Base-by-base conservation (phyloP, 2,797 vertebrate species). In the Scarus forsteni region DNA sequence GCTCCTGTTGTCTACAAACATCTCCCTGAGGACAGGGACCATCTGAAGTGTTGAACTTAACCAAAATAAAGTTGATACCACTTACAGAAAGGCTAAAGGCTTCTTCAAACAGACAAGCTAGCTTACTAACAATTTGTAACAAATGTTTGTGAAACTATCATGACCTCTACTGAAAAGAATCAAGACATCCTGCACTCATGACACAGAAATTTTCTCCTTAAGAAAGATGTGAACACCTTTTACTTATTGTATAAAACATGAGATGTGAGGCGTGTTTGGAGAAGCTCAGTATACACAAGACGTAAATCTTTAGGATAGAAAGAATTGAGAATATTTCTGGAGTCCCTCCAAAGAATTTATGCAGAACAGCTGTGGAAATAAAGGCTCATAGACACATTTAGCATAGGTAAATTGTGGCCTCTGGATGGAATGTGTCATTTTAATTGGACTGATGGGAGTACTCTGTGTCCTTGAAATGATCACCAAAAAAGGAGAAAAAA, bases 1-100 rank as follows among this genome's bases (percentile, higher is more conserved):
- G 14, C 91, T 75, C 78, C 63, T 83, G 80, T 63, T 88, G 91
- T 88, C 84, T 57, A 35, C 9, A 39, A 68, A 52, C 65, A 40
- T 44, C 76, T 79, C 82, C 70, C 52, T 3, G 9, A 61, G 72
- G 79, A 91, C 88, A 88, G 1, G 8, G 80, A 55, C 60, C 71
- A 84, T 90, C 84, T 88, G 80, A 57, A 68, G 68, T 60, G 51
- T 34, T 65, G 61, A 54, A 34, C 19, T 48, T 77, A 74, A 74
- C 70, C 79, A 62, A 76, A 66, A 75, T 73, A 85, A 58, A 77
- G 46, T 84, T 80, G 74, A 90, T 87, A 76, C 77, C 75, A 85
- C 71, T 70, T 39, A 5, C 67, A 18, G 62, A 86, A 77, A 67
- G 63, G 80, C 84, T 78, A 85, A 60, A 77, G 81, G 38, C 77